Evolutionary conservation across 2,113 vertebrate species (phyloP).

Genomic region (Tetrao urogallus): DNA sequence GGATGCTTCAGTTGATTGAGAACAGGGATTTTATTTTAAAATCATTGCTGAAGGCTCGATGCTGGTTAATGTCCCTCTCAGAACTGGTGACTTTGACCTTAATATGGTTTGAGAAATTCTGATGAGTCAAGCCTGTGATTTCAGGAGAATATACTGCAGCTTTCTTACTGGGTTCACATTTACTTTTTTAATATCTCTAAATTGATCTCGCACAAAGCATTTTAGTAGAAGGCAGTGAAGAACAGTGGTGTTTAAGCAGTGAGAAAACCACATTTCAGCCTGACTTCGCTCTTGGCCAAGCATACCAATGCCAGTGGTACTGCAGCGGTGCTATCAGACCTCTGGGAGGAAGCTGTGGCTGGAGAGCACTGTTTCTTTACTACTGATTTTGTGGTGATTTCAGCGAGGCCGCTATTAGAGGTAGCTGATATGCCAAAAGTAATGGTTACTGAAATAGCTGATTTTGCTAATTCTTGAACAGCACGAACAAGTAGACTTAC

Average conservation of each 20-base stretch:
- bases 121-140: constrained; percentile 19
- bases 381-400: constrained; percentile 2
- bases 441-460: not conserved
- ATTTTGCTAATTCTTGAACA: not conserved
- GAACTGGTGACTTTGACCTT: not conserved
- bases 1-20: not conserved
- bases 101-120: not conserved
- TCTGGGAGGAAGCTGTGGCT: constrained; percentile 35
- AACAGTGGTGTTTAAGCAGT: not conserved
- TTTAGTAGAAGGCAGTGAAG: not conserved
- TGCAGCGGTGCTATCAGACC: not conserved
- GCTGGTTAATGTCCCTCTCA: not conserved
- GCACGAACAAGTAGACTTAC: not conserved
- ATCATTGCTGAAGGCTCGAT: not conserved
- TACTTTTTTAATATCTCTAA: not conserved
- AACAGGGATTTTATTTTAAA: constrained; percentile 4
- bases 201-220: not conserved
- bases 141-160: not conserved
- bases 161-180: not conserved
- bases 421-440: not conserved
- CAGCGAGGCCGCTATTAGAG: not conserved
- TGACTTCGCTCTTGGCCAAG: not conserved
- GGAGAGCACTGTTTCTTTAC: not conserved
- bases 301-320: not conserved
- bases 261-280: not conserved